Base-by-base conservation (phyloP, 2,888 invertebrate species). In the Timandra comae region DNA sequence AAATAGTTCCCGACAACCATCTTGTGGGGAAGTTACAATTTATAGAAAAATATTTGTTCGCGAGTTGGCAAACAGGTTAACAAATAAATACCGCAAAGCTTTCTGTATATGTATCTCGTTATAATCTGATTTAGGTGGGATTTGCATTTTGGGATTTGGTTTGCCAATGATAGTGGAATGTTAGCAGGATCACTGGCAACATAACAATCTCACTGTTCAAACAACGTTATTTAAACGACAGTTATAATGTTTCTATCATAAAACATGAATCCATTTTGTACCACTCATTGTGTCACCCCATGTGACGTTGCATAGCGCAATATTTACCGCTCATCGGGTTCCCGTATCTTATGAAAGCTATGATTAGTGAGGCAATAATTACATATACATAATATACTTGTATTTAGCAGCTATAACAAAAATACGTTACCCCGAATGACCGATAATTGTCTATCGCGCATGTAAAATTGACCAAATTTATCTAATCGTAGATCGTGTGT, bases 41-140 rank as follows among this genome's bases (percentile, higher is more conserved):
- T 72, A 67, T 82, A 82, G 70, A 82, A 81, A 81, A 80, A 82
- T 81, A 82, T n/a, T n/a, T 70, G 64, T 62, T 63, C 66, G 65
- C 69, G 41, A 43, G 48, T 43, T 42, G 54, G 66, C 73, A 69
- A 69, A 71, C 67, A 56, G 48, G 53, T 51, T 58, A 59, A 65
- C 55, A 59, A 59, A 58, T 57, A 57, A 52, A 52, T 50, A 60
- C 56, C 51, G 66, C 63, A 65, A 6, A 3, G 16, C 3, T 16
- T 16, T 16, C 6, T 16, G 16, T 16, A 5, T 16, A 16, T 1
- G 16, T 16, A 5, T 61, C 61, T 59, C 59, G 49, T 51, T 57
- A 61, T 60, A 62, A 63, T 47, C 35, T 63, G 64, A 51, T 53
- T 64, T 73, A 80, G 81, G 82, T 81, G 81, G 82, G 82, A 77